Conservation (phyloP, 2,113 vertebrate species). For the Zosterops borbonicus region DNA sequence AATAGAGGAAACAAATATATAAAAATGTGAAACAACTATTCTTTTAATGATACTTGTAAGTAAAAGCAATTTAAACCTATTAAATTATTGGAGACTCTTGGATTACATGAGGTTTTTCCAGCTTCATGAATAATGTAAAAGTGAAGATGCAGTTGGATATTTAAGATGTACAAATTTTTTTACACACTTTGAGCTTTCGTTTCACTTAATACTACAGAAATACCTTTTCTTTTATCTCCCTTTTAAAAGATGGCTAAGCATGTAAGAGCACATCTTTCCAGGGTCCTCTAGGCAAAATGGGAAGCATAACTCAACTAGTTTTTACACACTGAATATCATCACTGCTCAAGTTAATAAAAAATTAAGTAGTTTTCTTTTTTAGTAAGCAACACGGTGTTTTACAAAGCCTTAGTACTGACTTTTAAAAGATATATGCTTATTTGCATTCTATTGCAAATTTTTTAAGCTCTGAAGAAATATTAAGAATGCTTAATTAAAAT, state of each 20-base stretch:
- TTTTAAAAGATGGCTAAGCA: background rate
- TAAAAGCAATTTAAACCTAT: background rate
- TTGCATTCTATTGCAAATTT: background rate
- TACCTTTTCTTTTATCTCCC: background rate
- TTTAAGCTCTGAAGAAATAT: background rate
- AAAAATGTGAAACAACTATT: background rate
- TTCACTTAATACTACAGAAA: background rate
- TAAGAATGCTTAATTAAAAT: background rate
- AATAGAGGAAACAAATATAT: background rate
- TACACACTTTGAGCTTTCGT: background rate
- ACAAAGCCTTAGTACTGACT: background rate
- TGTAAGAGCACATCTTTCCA: background rate
- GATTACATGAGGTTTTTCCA: background rate
- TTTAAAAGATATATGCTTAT: background rate
- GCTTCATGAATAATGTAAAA: background rate
- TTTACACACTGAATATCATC: background rate
- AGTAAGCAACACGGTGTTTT: background rate
- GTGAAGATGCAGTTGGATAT: background rate
- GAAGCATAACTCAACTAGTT: background rate
- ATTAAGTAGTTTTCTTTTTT: background rate
- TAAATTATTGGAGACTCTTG: background rate
- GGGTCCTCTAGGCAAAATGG: background rate
- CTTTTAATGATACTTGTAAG: background rate
- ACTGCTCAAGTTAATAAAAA: background rate
- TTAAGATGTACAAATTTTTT: background rate